These are phyloP conservation scores for Trachurus trachurus DNA, from an alignment of 2,797 vertebrate genomes.

Conservation along the genomic window DNA sequence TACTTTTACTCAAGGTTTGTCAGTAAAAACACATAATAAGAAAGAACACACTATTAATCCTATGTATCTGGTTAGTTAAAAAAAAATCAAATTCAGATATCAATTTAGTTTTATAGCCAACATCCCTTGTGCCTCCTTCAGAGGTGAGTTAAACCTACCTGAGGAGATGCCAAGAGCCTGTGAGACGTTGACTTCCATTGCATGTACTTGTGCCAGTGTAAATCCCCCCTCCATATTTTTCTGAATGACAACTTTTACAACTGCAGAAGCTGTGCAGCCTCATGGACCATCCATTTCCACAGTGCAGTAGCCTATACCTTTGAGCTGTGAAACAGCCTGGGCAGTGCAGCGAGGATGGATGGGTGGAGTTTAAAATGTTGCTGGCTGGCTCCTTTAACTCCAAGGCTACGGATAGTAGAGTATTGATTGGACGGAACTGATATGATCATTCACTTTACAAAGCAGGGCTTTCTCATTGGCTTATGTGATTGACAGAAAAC, in stretches of 20 bases:
- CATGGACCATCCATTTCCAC: slow-evolving; percentile 48
- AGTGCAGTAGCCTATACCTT: slow-evolving; percentile 34
- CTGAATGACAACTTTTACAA: slow-evolving; percentile 37
- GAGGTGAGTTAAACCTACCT: slow-evolving; percentile 69
- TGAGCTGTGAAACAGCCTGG: slow-evolving; percentile 49
- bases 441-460: slow-evolving; percentile 51
- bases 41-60: neutral
- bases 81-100: neutral
- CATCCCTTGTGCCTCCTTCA: slow-evolving; percentile 1
- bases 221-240: slow-evolving; percentile 39
- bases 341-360: slow-evolving; percentile 56
- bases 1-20: neutral
- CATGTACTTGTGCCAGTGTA: slow-evolving; percentile 23
- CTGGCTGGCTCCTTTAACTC: slow-evolving; percentile 62
- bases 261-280: slow-evolving; percentile 35
- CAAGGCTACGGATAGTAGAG: slow-evolving; percentile 58
- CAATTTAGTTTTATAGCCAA: neutral
- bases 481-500: slow-evolving; percentile 26
- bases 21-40: neutral
- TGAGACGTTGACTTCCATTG: slow-evolving; percentile 66
- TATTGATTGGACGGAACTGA: slow-evolving; percentile 60
- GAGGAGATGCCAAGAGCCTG: slow-evolving; percentile 62
- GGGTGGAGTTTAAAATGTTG: slow-evolving; percentile 79
- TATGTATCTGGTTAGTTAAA: neutral
- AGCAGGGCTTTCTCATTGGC: slow-evolving; percentile 24